Evolutionary conservation across 1,140 invertebrate species (phyloP).

Genomic region (Andricus grossulariae): DNA sequence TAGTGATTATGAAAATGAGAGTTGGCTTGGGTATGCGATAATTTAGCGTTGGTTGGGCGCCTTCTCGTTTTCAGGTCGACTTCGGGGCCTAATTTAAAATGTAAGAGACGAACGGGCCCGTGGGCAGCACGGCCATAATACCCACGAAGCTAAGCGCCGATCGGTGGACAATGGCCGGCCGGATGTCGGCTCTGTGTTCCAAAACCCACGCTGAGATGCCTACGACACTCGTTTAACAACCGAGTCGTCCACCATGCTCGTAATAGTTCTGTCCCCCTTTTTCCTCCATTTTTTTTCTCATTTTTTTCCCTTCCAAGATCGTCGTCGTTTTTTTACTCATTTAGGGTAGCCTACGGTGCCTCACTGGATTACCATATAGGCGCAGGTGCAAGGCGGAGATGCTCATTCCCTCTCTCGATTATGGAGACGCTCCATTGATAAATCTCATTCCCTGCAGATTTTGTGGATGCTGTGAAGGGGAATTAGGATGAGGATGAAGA

Average conservation of each 20-base stretch:
- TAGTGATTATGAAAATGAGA: conserved; percentile 13
- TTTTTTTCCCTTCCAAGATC: conserved; percentile 40
- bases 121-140: conserved; percentile 49
- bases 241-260: conserved; percentile 49
- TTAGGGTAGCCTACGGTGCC: conserved; percentile 38
- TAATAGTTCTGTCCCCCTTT: conserved; percentile 48
- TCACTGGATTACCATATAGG: conserved; percentile 53
- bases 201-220: conserved; percentile 68
- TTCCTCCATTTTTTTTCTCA: conserved; percentile 43
- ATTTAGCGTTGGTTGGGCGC: conserved; percentile 10
- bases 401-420: conserved; percentile 36
- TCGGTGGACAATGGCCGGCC: conserved; percentile 68
- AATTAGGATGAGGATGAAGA: background rate
- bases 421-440: conserved; percentile 25
- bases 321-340: conserved; percentile 35
- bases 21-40: conserved; percentile 12
- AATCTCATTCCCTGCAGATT: conserved; percentile 5
- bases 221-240: conserved; percentile 52
- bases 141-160: conserved; percentile 60
- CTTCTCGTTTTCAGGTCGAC: conserved; percentile 10
- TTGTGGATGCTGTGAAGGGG: background rate
- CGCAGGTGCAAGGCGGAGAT: conserved; percentile 50
- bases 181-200: conserved; percentile 65
- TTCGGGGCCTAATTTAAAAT: conserved; percentile 32
- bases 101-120: conserved; percentile 48